Conservation (phyloP, 2,113 vertebrate species). For the Oriolus oriolus region DNA sequence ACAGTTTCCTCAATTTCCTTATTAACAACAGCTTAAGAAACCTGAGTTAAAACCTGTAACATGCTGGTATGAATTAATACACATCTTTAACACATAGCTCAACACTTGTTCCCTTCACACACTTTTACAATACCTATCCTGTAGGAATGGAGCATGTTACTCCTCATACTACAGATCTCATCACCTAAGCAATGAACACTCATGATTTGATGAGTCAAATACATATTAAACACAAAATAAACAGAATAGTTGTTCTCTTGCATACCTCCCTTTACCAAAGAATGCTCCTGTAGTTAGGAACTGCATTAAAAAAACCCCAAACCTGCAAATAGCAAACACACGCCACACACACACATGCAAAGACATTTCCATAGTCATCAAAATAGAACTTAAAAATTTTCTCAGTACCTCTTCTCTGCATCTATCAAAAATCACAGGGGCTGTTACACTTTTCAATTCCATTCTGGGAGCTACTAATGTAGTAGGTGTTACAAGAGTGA, state of each 20-base stretch:
- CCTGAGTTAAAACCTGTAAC: background rate
- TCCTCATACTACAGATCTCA: background rate
- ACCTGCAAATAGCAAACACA: background rate
- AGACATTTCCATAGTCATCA: background rate
- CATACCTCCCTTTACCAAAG: background rate
- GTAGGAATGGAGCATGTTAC: background rate
- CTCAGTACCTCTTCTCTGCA: conserved; percentile 83
- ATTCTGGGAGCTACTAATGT: conserved; percentile 79
- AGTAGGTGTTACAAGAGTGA: conserved; percentile 85
- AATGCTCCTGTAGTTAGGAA: background rate
- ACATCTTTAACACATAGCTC: background rate
- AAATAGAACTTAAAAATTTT: background rate
- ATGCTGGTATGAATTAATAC: background rate
- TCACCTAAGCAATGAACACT: background rate
- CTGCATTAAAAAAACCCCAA: background rate
- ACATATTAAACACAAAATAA: background rate
- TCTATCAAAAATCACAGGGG: conserved; percentile 82
- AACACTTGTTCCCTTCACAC: background rate
- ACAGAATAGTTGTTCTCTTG: background rate
- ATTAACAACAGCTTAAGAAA: background rate
- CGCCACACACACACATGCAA: background rate
- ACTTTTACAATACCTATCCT: background rate
- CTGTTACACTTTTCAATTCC: conserved; percentile 70
- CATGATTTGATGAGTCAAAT: background rate
- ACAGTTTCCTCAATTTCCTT: background rate